These are phyloP conservation scores for Psephotus haematonotus DNA, from an alignment of 2,113 vertebrate genomes.

Conservation along the genomic window DNA sequence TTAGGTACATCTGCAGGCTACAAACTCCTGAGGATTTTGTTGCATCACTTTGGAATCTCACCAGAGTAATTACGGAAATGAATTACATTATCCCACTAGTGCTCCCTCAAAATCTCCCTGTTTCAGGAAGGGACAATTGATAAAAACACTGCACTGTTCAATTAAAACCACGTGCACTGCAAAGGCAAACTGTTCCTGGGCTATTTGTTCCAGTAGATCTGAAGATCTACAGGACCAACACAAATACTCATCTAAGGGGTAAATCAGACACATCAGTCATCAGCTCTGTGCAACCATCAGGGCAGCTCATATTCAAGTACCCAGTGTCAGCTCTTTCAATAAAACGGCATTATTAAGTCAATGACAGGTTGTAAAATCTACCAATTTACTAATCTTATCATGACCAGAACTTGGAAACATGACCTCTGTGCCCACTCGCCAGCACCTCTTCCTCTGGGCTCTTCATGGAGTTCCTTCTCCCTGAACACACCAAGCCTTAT, in stretches of 20 bases:
- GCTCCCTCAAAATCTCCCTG: background rate
- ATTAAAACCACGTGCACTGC: background rate
- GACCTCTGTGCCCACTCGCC: background rate
- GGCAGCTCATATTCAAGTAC: background rate
- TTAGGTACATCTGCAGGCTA: background rate
- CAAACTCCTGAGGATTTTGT: background rate
- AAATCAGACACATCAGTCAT: background rate
- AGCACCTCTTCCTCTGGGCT: background rate
- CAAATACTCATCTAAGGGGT: background rate
- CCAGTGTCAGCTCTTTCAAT: background rate
- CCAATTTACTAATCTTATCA: background rate
- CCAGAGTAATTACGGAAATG: background rate
- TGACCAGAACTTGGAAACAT: background rate
- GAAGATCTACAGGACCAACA: background rate
- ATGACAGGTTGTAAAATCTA: background rate
- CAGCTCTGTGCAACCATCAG: background rate
- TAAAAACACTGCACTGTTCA: slow-evolving; percentile 3
- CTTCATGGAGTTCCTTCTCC: background rate
- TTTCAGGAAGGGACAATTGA: slow-evolving; percentile 37
- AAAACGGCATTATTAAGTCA: background rate
- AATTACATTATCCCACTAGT: background rate
- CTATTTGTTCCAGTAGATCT: background rate
- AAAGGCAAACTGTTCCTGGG: background rate
- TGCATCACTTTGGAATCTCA: background rate
- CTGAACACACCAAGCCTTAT: background rate